Evolutionary conservation across 2,888 invertebrate species (phyloP).

Genomic region (Microctonus hyperodae): DNA sequence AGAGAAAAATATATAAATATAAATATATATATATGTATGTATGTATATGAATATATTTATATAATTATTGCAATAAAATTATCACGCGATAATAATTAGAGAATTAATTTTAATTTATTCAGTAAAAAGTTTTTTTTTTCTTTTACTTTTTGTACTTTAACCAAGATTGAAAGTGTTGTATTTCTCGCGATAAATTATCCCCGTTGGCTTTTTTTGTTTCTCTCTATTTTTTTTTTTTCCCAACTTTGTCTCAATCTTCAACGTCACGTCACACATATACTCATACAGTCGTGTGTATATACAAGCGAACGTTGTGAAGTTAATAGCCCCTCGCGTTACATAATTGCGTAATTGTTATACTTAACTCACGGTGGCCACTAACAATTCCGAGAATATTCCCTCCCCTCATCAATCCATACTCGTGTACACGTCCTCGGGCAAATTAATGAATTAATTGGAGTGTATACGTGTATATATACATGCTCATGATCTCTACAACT

Average conservation of each 20-base stretch:
- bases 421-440: constrained; percentile 24
- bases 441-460: constrained; percentile 48
- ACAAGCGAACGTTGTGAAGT: constrained; percentile 38
- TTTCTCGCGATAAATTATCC: background rate
- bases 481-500: background rate
- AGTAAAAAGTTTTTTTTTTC: background rate
- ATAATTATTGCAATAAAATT: background rate
- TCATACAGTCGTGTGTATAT: background rate
- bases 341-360: constrained; percentile 49
- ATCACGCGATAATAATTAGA: constrained; percentile 1
- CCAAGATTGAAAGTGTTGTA: constrained; percentile 1
- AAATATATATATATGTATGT: no score
- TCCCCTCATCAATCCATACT: background rate
- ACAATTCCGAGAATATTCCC: constrained; percentile 43
- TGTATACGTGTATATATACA: constrained; percentile 40
- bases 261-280: constrained; percentile 16
- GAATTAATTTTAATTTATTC: constrained; percentile 7
- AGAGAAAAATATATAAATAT: no score
- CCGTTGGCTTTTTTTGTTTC: constrained; percentile 1
- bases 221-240: constrained; percentile 6
- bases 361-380: constrained; percentile 43
- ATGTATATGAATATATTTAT: no score
- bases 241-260: constrained; percentile 15
- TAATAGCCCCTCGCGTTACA: constrained; percentile 45
- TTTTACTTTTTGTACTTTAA: background rate